These are phyloP conservation scores for Rhamphomyia laevipes DNA, from an alignment of 2,888 invertebrate species.

Conservation along the genomic window DNA sequence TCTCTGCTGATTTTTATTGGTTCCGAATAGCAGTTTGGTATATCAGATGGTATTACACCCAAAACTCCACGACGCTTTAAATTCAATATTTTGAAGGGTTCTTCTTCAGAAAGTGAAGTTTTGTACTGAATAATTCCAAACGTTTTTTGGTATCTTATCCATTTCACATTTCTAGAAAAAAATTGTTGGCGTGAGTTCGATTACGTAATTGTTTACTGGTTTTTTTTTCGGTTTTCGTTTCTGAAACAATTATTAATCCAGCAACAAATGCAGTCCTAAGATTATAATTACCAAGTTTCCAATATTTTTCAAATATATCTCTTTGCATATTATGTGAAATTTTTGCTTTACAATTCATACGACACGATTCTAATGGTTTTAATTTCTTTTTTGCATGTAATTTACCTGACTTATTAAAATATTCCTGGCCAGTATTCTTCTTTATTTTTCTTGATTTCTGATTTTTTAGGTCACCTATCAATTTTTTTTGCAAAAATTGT, in stretches of 20 bases:
- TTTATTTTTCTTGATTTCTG: constrained; percentile 3
- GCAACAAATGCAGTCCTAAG: neutral
- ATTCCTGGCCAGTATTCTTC: constrained; percentile 1
- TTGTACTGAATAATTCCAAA: neutral
- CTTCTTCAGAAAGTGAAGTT: neutral
- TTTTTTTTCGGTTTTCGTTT: neutral
- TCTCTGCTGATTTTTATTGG: neutral
- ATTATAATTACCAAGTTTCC: constrained; percentile 1
- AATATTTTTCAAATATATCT: constrained; percentile 5
- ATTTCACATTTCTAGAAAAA: constrained; percentile 8
- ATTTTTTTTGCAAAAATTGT: neutral
- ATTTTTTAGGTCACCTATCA: neutral
- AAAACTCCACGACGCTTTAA: neutral
- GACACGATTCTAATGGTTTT: constrained; percentile 2
- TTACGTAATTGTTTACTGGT: constrained; percentile 8
- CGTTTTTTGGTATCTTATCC: neutral
- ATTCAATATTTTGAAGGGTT: neutral
- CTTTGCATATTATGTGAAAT: constrained; percentile 2
- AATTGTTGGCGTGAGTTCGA: constrained; percentile 7
- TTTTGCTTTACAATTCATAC: constrained; percentile 3
- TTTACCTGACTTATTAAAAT: constrained; percentile 1
- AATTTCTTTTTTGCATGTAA: neutral
- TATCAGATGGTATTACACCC: neutral
- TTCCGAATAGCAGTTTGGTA: neutral
- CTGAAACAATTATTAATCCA: neutral